A percentile compares a stretch with the other conserved stretches of the same genome.
Evolutionary conservation across 1,140 invertebrate genomes (phyloP).

Genomic region (Zeugodacus cucurbitae): DNA sequence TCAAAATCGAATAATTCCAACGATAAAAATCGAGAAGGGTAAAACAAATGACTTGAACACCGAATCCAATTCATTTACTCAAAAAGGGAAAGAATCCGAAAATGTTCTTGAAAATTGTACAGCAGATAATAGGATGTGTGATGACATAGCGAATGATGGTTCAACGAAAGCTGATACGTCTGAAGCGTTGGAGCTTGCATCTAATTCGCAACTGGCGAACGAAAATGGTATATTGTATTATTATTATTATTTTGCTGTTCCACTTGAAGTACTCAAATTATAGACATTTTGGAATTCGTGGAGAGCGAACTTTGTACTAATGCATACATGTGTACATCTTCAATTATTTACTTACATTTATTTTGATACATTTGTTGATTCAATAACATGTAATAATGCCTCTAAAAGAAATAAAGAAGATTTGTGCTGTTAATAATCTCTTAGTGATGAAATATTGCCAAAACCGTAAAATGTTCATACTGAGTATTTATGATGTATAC

Average conservation of each 20-base stretch:
- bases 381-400: no score
- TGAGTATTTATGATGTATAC: no score
- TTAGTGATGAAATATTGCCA: no score
- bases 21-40: constrained; percentile 45
- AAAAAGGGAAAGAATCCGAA: constrained; percentile 6
- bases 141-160: background rate
- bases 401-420: no score
- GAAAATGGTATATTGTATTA: constrained; percentile 30
- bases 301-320: no score
- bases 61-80: background rate
- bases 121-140: background rate
- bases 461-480: no score
- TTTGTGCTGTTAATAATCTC: no score
- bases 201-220: background rate
- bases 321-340: no score
- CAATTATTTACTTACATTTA: no score
- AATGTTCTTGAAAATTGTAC: background rate
- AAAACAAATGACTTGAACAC: constrained; percentile 30
- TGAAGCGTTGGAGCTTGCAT: constrained; percentile 4
- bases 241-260: background rate
- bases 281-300: no score
- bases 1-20: constrained; percentile 45
- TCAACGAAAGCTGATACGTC: background rate
- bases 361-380: no score
- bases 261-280: no score